Evolutionary conservation across 1,140 invertebrate genomes (phyloP), one percentile per base, ranked within the genome.

Genomic region (Hyles vespertilio): DNA sequence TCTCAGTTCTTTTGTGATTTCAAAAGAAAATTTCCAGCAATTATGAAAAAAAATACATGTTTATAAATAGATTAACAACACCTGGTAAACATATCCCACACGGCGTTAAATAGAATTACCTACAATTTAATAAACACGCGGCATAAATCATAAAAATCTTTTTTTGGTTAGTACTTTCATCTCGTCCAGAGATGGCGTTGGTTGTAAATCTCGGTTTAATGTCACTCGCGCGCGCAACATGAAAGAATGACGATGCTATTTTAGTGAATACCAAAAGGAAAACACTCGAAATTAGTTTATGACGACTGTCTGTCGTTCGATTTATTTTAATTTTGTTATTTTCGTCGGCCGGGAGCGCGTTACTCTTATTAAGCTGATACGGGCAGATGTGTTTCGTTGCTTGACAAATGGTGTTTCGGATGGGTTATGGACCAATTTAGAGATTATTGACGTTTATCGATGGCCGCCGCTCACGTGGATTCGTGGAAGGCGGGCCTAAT

Each of bases 301-400:
- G 84, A 88, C 84, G 83, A 77, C 80, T 85, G 84, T 84, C 83
- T 82, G 81, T 84, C 82, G 83, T 86, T 88, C 83, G 84, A 87
- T 87, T 86, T 86, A 88, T 88, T 88, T 88, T 84, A 87, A 87
- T 87, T 87, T 82, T 80, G 83, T 83, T 87, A 84, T 84, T 87
- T 87, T 84, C 74, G 72, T 5, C 22, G 22, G 22, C 22, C 0
- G 75, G 74, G 66, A 64, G 53, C 5, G 63, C 70, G 68, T 69
- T 71, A 22, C 46, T 11, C 46, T n/a, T 48, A 48, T 8, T n/a
- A 48, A 32, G 47, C 6, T 11, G 47, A 48, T 48, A 48, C 47
- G n/a, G 47, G n/a, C n/a, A 3, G 22, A 22, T 11, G 47, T 12
- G 22, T 48, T 48, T 6, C 22, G 50, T 48, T 48, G 57, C 54